Evolutionary conservation across 2,888 invertebrate species (phyloP), one percentile per base, ranked within the genome.

Genomic region (Hartigia nigra): DNA sequence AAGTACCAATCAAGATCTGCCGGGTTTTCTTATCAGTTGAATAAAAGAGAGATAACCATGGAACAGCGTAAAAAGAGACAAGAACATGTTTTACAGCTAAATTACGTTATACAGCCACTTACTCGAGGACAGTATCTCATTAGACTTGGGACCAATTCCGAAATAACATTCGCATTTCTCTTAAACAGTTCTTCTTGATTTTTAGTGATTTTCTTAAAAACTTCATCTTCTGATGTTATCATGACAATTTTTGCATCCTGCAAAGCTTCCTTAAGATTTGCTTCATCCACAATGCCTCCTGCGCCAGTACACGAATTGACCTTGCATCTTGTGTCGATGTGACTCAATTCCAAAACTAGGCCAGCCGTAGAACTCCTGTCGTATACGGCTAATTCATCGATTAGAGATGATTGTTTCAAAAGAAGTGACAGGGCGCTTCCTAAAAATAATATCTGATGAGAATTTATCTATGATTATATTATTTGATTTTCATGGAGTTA

Each of bases 151-250:
- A 90, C 76, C 39, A 86, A 78, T 36, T 86, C 81, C 69, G 85
- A 80, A n/a, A 90, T 69, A 1, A 92, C 92, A 14, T 89, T 84
- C 0, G 92, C 92, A 84, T 94, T 94, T 31, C 86, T 85, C 36
- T 88, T 92, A 87, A 96, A 93, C 84, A 95, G 92, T 86, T 94
- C 93, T 83, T 94, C 93, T 84, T 94, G 91, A 4, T 94, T 92
- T 92, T 94, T 92, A 94, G 80, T 31, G 11, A 31, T 34, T 34
- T 70, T 36, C 36, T 34, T 14, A 36, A 31, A 34, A 31, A 5
- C 93, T 91, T 39, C 92, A 32, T 93, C 92, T 79, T 95, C 95
- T 31, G 95, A 95, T 1, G 95, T 93, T 74, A 95, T 94, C 75
- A 96, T 92, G 4, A 96, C 94, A 69, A 96, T 91, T 84, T 95